Percentiles rank a stretch among this genome's conserved stretches.
phyloP scores from a whole-genome alignment of 1,140 invertebrate species.

The Neodiprion fabricii region DNA sequence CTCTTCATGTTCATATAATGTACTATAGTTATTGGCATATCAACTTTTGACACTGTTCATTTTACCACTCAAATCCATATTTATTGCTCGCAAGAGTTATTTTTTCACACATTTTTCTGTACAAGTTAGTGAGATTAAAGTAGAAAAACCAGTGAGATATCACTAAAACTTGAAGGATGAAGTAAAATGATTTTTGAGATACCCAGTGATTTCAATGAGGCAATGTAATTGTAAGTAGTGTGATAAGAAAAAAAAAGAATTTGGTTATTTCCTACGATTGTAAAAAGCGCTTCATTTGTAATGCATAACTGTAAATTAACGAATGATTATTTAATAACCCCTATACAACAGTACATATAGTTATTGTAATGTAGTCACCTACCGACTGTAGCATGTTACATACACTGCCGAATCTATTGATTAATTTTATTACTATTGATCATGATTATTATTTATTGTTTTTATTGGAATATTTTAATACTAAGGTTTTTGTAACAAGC shows the following conservation, averaged over 20 bases:
- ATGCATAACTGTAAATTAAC: slow-evolving; percentile 39
- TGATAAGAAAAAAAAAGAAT: not conserved
- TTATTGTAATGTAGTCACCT: slow-evolving; percentile 54
- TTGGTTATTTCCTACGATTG: slow-evolving; percentile 2
- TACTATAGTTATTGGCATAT: not conserved
- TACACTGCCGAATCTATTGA: slow-evolving; percentile 60
- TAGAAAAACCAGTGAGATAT: not conserved
- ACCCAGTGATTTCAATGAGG: not conserved
- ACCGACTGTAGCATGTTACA: slow-evolving; percentile 55
- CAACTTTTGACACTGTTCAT: not conserved
- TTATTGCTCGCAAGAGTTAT: no score
- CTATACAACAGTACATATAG: slow-evolving; percentile 51
- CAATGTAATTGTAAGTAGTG: not conserved
- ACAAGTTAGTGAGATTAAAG: not conserved
- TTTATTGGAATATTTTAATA: slow-evolving; percentile 64
- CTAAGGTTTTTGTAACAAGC: slow-evolving; percentile 60
- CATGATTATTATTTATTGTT: slow-evolving; percentile 62
- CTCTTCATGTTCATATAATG: not conserved
- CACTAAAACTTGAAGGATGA: not conserved
- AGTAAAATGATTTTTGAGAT: not conserved
- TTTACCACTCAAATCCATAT: not conserved
- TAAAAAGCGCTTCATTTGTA: slow-evolving; percentile 31
- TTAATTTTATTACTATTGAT: slow-evolving; percentile 56
- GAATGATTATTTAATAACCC: slow-evolving; percentile 51
- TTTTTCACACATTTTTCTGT: not conserved